Evolutionary conservation across 92 coral and sea anemone species (phyloP).

Genomic region (Phymanthus crucifer): DNA sequence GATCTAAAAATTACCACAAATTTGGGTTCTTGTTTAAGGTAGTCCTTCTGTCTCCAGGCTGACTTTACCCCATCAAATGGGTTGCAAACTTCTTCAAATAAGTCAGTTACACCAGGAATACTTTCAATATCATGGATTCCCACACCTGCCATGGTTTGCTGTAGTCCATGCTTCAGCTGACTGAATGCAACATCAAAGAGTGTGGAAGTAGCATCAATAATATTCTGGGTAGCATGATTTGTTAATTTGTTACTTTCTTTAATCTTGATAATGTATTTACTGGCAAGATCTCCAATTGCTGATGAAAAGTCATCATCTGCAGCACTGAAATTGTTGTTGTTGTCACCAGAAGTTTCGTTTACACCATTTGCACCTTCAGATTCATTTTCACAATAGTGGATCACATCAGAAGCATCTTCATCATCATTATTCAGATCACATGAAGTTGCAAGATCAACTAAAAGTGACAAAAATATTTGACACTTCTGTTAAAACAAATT

Average conservation of each 20-base stretch:
- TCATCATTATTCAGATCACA: no score
- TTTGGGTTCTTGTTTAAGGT: not conserved
- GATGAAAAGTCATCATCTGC: not conserved
- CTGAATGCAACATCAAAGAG: not conserved
- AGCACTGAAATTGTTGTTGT: no score
- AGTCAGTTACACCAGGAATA: slow-evolving; percentile 10
- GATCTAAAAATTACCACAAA: no score
- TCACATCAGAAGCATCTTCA: no score
- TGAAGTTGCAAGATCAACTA: no score
- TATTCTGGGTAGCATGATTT: slow-evolving; percentile 1
- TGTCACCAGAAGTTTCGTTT: no score
- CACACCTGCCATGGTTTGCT: slow-evolving; percentile 4
- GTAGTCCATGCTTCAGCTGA: slow-evolving; percentile 1
- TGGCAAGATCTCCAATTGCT: slow-evolving; percentile 12
- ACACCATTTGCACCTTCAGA: no score
- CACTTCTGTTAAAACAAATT: no score
- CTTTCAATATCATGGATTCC: not conserved
- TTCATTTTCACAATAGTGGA: no score
- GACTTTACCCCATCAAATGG: not conserved
- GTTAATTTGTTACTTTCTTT: slow-evolving; percentile 26
- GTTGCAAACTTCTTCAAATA: not conserved
- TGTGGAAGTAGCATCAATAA: not conserved
- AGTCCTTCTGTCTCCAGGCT: not conserved
- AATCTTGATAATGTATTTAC: slow-evolving; percentile 21
- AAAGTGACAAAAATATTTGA: no score